These are phyloP conservation scores for Xestia sexstrigata DNA, from an alignment of 2,888 invertebrate species.

Conservation along the genomic window DNA sequence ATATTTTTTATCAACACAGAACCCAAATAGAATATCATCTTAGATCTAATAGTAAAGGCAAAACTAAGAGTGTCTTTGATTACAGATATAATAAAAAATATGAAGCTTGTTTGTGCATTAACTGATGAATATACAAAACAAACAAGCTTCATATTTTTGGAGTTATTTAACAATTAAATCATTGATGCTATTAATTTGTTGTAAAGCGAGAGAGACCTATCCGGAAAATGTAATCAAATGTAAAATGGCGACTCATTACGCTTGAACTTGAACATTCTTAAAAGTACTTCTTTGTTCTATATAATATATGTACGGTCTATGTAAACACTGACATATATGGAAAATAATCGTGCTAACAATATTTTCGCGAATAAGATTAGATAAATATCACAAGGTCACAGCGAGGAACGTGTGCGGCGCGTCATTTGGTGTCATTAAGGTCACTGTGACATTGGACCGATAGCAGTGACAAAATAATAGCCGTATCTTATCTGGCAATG, in stretches of 20 bases:
- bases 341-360: constrained; percentile 76
- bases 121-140: too few species aligned
- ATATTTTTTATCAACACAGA: not conserved
- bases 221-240: constrained; percentile 8
- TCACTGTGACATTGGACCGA: constrained; percentile 90
- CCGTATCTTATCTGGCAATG: constrained; percentile 90
- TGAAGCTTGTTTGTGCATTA: too few species aligned
- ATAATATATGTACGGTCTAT: constrained; percentile 40
- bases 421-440: constrained; percentile 90
- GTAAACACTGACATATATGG: constrained; percentile 66
- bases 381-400: constrained; percentile 89
- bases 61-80: not conserved
- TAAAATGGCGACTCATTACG: constrained; percentile 8
- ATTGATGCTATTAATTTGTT: not conserved
- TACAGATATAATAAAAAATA: not conserved
- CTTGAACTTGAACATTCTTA: constrained; percentile 44
- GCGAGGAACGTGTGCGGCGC: constrained; percentile 82
- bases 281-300: constrained; percentile 50
- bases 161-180: not conserved
- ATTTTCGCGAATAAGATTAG: constrained; percentile 88
- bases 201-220: not conserved
- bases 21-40: not conserved
- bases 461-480: constrained; percentile 89
- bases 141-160: too few species aligned
- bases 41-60: not conserved